A percentile compares a stretch with the other conserved stretches of the same genome.
Evolutionary conservation across 2,113 vertebrate species (phyloP).

Genomic region (Pangasianodon hypophthalmus): DNA sequence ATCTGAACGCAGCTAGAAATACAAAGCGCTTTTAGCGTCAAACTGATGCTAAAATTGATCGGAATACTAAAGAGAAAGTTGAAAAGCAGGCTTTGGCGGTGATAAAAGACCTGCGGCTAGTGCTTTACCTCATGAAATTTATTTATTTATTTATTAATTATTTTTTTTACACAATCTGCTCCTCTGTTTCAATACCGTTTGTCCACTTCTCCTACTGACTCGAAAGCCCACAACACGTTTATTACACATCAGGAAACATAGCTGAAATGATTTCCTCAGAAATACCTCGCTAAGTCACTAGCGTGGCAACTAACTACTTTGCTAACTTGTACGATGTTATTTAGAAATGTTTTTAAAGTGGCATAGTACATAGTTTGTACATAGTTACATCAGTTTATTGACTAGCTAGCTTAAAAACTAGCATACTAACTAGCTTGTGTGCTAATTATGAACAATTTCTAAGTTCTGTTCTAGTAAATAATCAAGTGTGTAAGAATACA

Average conservation of each 20-base stretch:
- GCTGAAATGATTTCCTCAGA: neutral
- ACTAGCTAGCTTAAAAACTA: neutral
- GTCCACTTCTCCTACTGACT: neutral
- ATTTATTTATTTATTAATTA: neutral
- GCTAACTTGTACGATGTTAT: neutral
- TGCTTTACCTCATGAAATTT: neutral
- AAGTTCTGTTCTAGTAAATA: neutral
- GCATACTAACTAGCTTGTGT: neutral
- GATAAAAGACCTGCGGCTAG: conserved; percentile 31
- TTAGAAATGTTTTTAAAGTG: neutral
- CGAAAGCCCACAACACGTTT: neutral
- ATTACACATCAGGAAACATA: neutral
- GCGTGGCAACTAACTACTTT: neutral
- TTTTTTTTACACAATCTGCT: no score
- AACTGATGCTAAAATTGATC: neutral
- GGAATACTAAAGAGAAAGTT: neutral
- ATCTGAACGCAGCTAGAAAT: neutral
- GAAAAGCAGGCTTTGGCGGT: neutral
- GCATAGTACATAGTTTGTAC: neutral
- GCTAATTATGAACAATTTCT: neutral
- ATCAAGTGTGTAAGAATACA: neutral
- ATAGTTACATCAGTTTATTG: neutral
- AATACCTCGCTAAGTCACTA: neutral
- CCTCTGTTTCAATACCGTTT: neutral
- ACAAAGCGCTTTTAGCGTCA: conserved; percentile 5